These are phyloP conservation scores for Pituophis catenifer DNA, from an alignment of 2,113 vertebrate species.

Conservation along the genomic window DNA sequence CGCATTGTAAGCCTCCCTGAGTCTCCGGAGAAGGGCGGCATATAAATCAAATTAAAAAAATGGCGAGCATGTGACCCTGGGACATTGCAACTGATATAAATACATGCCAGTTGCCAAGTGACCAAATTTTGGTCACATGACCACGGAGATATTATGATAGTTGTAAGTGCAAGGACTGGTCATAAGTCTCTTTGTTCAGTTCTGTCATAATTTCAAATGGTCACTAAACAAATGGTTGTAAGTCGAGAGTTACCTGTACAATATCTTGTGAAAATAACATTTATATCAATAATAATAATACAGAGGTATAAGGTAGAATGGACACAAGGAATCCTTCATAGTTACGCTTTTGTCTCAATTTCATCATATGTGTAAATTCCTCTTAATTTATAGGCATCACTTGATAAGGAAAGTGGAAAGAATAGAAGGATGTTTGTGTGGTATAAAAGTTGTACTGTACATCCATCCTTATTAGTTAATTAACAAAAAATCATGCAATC, in stretches of 20 bases:
- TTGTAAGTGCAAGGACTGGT: neutral
- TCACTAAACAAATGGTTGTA: neutral
- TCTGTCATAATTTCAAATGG: neutral
- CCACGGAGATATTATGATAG: neutral
- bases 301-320: neutral
- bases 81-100: neutral
- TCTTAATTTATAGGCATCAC: constrained; percentile 15
- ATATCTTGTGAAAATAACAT: neutral
- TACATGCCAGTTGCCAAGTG: neutral
- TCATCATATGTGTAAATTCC: constrained; percentile 50
- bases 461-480: neutral
- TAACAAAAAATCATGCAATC: neutral
- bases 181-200: neutral
- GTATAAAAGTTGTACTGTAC: neutral
- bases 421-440: neutral
- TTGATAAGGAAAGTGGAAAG: constrained; percentile 27
- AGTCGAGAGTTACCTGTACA: neutral
- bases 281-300: neutral
- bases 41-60: neutral
- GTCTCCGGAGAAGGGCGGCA: too few species aligned
- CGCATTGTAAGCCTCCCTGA: too few species aligned
- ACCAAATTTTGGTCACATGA: neutral
- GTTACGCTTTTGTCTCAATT: constrained; percentile 47
- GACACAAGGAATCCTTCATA: constrained; percentile 31
- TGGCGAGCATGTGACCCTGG: neutral